Conservation (phyloP, 2,888 invertebrate genomes). For the Bombylius major region DNA sequence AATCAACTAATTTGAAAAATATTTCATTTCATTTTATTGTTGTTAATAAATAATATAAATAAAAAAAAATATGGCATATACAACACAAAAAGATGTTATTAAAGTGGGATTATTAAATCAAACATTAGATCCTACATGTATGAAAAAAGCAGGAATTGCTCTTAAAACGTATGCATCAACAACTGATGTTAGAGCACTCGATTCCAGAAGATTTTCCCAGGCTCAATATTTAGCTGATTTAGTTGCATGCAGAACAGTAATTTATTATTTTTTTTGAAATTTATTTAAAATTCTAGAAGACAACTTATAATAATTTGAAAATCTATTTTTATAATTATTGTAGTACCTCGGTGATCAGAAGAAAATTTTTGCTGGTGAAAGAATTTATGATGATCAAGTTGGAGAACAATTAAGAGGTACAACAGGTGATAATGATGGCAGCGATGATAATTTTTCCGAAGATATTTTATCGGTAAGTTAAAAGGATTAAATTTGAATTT, state of each 20-base stretch:
- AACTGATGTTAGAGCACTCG: slow-evolving; percentile 29
- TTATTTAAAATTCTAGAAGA: neutral
- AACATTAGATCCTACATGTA: slow-evolving; percentile 17
- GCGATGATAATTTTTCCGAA: neutral
- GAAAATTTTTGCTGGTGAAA: neutral
- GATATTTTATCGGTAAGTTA: neutral
- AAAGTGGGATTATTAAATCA: slow-evolving; percentile 28
- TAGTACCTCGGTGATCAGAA: neutral
- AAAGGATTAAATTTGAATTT: too few species aligned
- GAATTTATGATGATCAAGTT: too few species aligned
- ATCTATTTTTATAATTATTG: neutral
- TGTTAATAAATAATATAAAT: too few species aligned
- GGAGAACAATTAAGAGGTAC: neutral
- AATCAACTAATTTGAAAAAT: too few species aligned
- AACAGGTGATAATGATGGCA: neutral
- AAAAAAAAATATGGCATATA: slow-evolving; percentile 26
- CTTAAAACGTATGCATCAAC: slow-evolving; percentile 28
- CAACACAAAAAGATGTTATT: slow-evolving; percentile 32
- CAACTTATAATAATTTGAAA: neutral
- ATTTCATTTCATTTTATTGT: too few species aligned
- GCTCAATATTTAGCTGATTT: slow-evolving; percentile 29
- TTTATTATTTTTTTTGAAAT: slow-evolving; percentile 1
- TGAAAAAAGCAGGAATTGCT: slow-evolving; percentile 20
- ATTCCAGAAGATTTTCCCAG: slow-evolving; percentile 23
- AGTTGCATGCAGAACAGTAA: slow-evolving; percentile 24